A percentile compares a stretch with the other conserved stretches of the same genome.
These are phyloP conservation scores for Rhopalosiphum padi DNA, from an alignment of 1,140 invertebrate species.

Conservation along the genomic window DNA sequence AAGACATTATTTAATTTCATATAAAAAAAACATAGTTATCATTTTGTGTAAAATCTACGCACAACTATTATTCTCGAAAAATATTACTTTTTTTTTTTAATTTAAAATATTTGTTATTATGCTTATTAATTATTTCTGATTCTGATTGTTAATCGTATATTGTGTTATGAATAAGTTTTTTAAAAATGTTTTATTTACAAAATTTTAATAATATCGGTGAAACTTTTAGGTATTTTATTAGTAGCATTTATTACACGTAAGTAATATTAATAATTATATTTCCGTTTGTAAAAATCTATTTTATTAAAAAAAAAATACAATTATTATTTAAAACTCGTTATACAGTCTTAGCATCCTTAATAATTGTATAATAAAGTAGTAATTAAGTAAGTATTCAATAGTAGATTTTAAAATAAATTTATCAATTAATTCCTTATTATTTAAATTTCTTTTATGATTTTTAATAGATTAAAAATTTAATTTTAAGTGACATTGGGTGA, in stretches of 20 bases:
- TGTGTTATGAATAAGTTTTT: too few species aligned
- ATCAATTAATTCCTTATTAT: neutral
- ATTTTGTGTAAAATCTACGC: neutral
- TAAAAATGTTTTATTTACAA: neutral
- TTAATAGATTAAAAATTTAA: neutral
- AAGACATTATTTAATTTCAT: neutral
- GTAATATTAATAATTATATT: neutral
- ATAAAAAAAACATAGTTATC: neutral
- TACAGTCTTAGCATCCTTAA: neutral
- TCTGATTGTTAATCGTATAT: too few species aligned
- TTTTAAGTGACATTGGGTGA: neutral
- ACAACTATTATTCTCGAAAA: neutral
- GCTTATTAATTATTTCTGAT: too few species aligned
- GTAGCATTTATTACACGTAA: too few species aligned
- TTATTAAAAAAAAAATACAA: neutral
- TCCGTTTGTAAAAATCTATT: neutral
- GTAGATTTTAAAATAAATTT: neutral
- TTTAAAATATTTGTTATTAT: too few species aligned
- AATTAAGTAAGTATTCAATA: neutral
- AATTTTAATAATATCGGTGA: neutral
- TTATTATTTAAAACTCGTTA: neutral
- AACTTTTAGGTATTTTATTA: neutral
- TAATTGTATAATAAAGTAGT: neutral
- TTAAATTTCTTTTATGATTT: neutral
- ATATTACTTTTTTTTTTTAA: neutral